Base-by-base conservation (phyloP, 1,140 invertebrate species). In the Dolichoris vasculosae region DNA sequence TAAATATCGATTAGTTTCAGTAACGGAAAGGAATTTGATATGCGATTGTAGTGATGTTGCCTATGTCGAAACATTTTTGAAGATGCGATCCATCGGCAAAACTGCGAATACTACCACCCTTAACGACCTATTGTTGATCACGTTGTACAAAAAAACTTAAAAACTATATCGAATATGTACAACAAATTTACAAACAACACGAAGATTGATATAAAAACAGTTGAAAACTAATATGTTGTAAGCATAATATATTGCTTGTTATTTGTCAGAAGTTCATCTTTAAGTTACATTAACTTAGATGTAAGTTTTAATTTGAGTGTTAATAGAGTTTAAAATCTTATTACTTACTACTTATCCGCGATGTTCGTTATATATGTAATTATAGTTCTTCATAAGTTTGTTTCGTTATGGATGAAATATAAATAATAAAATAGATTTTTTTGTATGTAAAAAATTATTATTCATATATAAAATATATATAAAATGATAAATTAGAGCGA, bases 1-100 rank as follows among this genome's bases (percentile, higher is more conserved):
- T 90, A 91, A 84, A 92, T 71, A 48, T 92, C 89, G 84, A 92
- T 15, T 43, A 88, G 73, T 43, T 89, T 91, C 6, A 91, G 75
- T 64, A 91, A 79, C 26, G 90, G 88, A 86, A 89, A 88, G 38
- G 87, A 87, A 80, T 82, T 90, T 17, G 83, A n/a, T 43, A 90
- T 35, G 38, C 88, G 88, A 15, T 77, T 86, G 55, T 89, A 91
- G 69, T 87, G 88, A 35, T 77, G 86, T 63, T 88, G 86, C 75
- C 69, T 90, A 26, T 88, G 88, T 67, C 67, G 71, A 86, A 89
- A 92, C 90, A 91, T 92, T 23, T 64, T 87, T 35, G 35, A 59
- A 35, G 82, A 84, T 59, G 78, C 64, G 80, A 87, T 90, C 87
- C 87, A 89, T 88, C 82, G 87, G 82, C 86, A 43, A 76, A 35